Base-by-base conservation (phyloP, 2,888 invertebrate species). In the Endotricha flammealis region DNA sequence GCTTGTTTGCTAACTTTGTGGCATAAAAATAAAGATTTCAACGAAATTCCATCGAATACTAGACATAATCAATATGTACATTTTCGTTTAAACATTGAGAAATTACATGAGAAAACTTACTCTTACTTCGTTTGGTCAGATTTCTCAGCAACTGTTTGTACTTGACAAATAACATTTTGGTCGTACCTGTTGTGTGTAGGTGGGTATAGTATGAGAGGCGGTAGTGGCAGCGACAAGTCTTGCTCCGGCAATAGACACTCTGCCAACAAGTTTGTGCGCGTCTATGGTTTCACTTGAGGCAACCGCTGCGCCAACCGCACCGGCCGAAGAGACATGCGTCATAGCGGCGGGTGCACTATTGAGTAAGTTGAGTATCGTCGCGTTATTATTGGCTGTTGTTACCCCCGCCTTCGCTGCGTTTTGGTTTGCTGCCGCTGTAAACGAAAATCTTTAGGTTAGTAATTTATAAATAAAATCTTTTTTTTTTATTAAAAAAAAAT, bases 341-440 rank as follows among this genome's bases (percentile, higher is more conserved):
- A 90, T 90, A 39, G 92, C 91, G 40, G 92, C 92, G 25, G 93
- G 93, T 13, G 92, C 91, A 61, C 93, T 93, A 69, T 94, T 94
- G 41, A 94, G 72, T 35, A 94, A 74, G 74, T 93, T 94, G 42
- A 93, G 87, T 59, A 94, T 94, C 6, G 93, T 92, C 1, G 93
- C 90, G 66, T 93, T 93, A 62, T 77, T 91, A 42, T 74, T 83
- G 2, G 88, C 78, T 13, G 88, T 81, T 45, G 82, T 89, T 12
- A 82, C 85, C 8, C 71, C 75, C 2, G 81, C 64, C 41, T 86
- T 83, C 0, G 86, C 83, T 4, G 85, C 87, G 50, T 83, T 83
- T 50, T 80, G 82, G 48, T 54, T 85, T 4, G 80, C 81, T 34
- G 81, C 82, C 64, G 65, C 48, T 48, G 57, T 12, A 29, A n/a